phyloP scores from a whole-genome alignment of 2,797 vertebrate species.

The Cyprinodon diabolis region DNA sequence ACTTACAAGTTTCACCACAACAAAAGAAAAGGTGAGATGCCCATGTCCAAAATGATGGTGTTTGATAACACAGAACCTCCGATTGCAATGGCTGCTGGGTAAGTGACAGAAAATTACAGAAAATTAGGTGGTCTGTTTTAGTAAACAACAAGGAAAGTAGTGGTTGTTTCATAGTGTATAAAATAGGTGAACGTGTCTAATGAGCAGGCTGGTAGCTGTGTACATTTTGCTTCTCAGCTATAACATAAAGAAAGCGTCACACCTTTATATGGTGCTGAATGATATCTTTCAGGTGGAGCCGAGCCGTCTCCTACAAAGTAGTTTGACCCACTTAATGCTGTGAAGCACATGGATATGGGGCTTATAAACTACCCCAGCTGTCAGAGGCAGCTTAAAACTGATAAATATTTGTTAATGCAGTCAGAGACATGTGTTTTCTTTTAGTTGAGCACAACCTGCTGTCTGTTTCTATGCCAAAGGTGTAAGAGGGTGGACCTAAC shows the following conservation, averaged over 20 bases:
- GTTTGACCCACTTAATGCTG: constrained; percentile 39
- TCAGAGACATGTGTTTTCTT: neutral
- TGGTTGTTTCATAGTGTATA: neutral
- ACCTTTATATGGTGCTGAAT: constrained; percentile 13
- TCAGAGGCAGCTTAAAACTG: neutral
- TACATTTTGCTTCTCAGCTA: neutral
- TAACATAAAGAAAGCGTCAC: constrained; percentile 33
- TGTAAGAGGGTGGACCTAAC: neutral
- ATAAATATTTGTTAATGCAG: neutral
- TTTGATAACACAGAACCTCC: neutral
- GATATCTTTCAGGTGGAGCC: neutral
- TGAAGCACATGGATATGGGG: constrained; percentile 6
- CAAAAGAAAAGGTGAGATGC: constrained; percentile 28
- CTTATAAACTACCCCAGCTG: neutral
- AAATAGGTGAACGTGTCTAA: neutral
- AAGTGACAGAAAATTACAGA: neutral
- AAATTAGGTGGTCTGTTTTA: neutral
- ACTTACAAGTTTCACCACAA: too few relatives aligned
- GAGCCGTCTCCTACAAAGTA: constrained; percentile 33
- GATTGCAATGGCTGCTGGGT: neutral
- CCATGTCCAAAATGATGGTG: neutral
- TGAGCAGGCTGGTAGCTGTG: neutral
- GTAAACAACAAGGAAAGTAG: neutral
- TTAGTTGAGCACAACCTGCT: neutral
- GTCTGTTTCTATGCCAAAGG: constrained; percentile 5